phyloP scores from a whole-genome alignment of 2,888 invertebrate species.

The Pseudococcus viburni region DNA sequence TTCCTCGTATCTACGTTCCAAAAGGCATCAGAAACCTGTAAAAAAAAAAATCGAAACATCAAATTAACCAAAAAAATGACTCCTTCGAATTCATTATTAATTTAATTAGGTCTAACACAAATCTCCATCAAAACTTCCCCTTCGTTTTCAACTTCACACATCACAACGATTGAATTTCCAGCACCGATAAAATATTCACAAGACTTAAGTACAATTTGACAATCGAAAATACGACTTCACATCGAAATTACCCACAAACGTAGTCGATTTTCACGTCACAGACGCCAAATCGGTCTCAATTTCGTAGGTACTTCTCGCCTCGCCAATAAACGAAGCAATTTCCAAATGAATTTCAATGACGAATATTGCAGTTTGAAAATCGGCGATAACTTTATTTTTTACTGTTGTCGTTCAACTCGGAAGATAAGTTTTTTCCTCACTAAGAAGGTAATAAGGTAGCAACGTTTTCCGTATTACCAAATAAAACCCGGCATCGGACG shows the following conservation, averaged over 20 bases:
- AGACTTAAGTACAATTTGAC: not conserved
- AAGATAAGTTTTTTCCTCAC: slow-evolving; percentile 51
- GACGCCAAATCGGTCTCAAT: not conserved
- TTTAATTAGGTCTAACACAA: too few species aligned
- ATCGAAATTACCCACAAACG: slow-evolving; percentile 17
- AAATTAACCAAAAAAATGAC: too few species aligned
- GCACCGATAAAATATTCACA: slow-evolving; percentile 4
- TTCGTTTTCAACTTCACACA: not conserved
- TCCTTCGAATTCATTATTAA: too few species aligned
- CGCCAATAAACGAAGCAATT: slow-evolving; percentile 51
- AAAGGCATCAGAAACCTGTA: too few species aligned
- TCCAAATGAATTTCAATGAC: slow-evolving; percentile 59
- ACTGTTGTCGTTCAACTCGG: slow-evolving; percentile 58
- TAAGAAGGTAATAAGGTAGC: slow-evolving; percentile 24
- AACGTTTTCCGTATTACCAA: slow-evolving; percentile 29
- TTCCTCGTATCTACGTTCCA: too few species aligned
- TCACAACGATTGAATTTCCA: not conserved
- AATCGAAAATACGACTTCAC: slow-evolving; percentile 11
- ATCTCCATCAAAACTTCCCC: not conserved
- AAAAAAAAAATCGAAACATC: too few species aligned
- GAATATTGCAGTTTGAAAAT: slow-evolving; percentile 41
- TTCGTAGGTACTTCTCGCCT: not conserved
- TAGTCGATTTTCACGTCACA: not conserved
- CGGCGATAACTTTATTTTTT: slow-evolving; percentile 60
- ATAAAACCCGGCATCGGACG: slow-evolving; percentile 52